Percentiles rank a stretch among this genome's conserved stretches.
These are phyloP conservation scores for Danio rerio DNA, from an alignment of 2,113 vertebrate genomes.

Conservation along the genomic window GRCz12tu NC_133181.1:54172501-54173000, in stretches of 20 bases:
- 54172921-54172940: neutral
- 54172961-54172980: constrained; percentile 33
- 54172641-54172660: neutral
- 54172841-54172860: neutral
- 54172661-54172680: neutral
- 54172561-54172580: no score
- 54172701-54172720: neutral
- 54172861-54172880: neutral
- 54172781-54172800: constrained; percentile 3
- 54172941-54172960: neutral
- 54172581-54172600: neutral
- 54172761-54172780: neutral
- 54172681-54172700: neutral
- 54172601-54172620: neutral
- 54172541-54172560: no score
- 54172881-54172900: neutral
- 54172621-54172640: neutral
- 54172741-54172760: neutral
- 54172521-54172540: no score
- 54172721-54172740: neutral
- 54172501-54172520: no score
- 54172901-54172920: neutral
- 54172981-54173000: constrained; percentile 43
- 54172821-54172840: constrained; percentile 1
- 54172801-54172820: neutral